Base-by-base conservation (phyloP, 1,140 invertebrate genomes). In the Drosophila pseudoananassae region DNA sequence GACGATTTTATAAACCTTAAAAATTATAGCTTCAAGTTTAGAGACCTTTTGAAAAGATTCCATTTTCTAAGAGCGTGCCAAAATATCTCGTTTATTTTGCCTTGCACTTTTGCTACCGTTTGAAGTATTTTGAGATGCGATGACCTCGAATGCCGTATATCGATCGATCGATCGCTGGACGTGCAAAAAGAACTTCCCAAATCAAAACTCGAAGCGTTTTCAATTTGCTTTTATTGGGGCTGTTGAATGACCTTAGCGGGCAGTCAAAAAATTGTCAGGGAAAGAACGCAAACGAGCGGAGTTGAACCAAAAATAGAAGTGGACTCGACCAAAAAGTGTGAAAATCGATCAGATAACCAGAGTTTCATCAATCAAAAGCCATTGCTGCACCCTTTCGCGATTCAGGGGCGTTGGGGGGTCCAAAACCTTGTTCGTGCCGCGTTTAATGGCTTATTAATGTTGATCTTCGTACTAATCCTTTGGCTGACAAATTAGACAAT, bases 381-480 rank as follows among this genome's bases (percentile, higher is more conserved):
- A 64, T 20, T 10, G 17, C 81, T 84, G 81, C 81, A 85, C 81
- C 81, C 72, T 56, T 71, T 72, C 49, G 12, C 46, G 59, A 61
- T 63, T 63, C 14, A 25, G 50, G 36, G 50, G n/a, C 4, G 12
- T 36, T 36, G 33, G 2, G 36, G 57, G 47, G 45, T 47, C 4
- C 5, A 46, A 72, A 83, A 84, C 79, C 79, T 83, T 83, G 80
- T 63, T 75, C 59, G 40, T 55, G 71, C 45, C 69, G 57, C 60
- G 49, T 69, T 76, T 78, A 88, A 83, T 88, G 66, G 83, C 64
- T 83, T 83, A 88, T 83, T 83, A 83, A 83, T 81, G 74, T 87
- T 83, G 60, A 52, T 61, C 61, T 58, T 50, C 53, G 73, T 61
- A 73, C 68, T 77, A 70, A 81, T 74, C 64, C 53, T 55, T 53